Percentiles rank a stretch among this genome's conserved stretches.
Conservation (phyloP, 2,888 invertebrate genomes). For the Drosophila mulleri region DNA sequence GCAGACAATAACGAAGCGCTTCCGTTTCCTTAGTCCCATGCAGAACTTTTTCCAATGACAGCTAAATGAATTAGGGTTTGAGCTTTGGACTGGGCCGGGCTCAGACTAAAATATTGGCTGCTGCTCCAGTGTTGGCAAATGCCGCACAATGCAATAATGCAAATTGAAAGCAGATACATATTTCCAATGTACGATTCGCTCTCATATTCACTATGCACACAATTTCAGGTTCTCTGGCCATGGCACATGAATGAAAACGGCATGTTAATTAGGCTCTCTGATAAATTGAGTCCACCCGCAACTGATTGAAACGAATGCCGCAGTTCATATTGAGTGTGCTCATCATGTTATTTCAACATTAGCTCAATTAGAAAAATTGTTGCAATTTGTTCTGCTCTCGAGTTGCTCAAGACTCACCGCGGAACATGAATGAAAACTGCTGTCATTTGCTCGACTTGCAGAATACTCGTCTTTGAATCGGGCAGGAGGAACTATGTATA, state of each 20-base stretch:
- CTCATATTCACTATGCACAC: conserved; percentile 7
- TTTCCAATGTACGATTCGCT: conserved; percentile 5
- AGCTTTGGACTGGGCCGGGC: neutral
- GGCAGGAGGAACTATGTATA: no score
- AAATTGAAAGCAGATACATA: conserved; percentile 29
- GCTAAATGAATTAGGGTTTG: neutral
- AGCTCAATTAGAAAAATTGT: conserved; percentile 14
- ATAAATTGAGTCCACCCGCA: neutral
- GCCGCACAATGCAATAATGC: conserved; percentile 38
- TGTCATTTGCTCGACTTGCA: neutral
- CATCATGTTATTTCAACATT: neutral
- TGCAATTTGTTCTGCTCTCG: neutral
- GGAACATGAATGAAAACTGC: no score
- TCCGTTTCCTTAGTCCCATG: conserved; percentile 7
- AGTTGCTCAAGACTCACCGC: neutral
- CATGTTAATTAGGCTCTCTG: conserved; percentile 30
- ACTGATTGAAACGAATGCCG: neutral
- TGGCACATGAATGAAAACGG: conserved; percentile 12
- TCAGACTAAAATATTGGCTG: neutral
- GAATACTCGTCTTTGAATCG: neutral
- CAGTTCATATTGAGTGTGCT: neutral
- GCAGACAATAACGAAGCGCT: conserved; percentile 32
- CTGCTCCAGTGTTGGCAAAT: conserved; percentile 2
- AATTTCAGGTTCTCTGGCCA: neutral
- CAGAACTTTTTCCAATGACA: conserved; percentile 8